phyloP scores from a whole-genome alignment of 1,140 invertebrate species.

The Frieseomelitta varia region DNA sequence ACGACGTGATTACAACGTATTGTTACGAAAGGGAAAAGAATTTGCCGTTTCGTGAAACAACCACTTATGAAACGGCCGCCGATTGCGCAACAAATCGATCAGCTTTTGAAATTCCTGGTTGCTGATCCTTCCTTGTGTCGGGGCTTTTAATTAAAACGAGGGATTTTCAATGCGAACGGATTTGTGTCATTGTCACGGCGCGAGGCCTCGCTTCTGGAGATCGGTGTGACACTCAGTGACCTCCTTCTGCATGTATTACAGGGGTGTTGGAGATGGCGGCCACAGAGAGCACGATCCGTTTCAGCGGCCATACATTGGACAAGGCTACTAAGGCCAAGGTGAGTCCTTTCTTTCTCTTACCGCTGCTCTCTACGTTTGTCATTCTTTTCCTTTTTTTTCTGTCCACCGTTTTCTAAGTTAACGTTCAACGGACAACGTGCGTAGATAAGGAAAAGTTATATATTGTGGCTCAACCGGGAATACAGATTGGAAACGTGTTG shows the following conservation, averaged over 20 bases:
- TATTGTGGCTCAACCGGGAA: too few relatives aligned
- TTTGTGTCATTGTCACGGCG: constrained; percentile 41
- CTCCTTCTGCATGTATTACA: constrained; percentile 79
- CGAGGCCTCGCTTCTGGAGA: constrained; percentile 37
- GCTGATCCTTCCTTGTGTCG: not conserved
- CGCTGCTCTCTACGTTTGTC: not conserved
- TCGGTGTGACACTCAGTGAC: constrained; percentile 41
- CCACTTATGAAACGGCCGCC: not conserved
- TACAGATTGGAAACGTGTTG: too few relatives aligned
- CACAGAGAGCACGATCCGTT: constrained; percentile 91
- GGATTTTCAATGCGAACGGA: not conserved
- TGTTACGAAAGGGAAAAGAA: not conserved
- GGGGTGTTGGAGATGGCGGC: constrained; percentile 88
- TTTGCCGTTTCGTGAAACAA: not conserved
- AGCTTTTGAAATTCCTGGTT: not conserved
- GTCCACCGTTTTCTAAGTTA: not conserved
- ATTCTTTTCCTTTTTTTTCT: not conserved
- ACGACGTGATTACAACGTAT: too few relatives aligned
- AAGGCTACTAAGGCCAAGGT: constrained; percentile 99
- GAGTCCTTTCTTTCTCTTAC: constrained; percentile 32
- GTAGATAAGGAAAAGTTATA: not conserved
- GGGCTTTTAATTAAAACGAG: constrained; percentile 1
- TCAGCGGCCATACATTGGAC: constrained; percentile 98
- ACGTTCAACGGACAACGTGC: not conserved
- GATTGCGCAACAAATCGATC: not conserved